Percentiles rank a stretch among this genome's conserved stretches.
Conservation (phyloP, 2,888 invertebrate genomes). For the Athalia cordata region DNA sequence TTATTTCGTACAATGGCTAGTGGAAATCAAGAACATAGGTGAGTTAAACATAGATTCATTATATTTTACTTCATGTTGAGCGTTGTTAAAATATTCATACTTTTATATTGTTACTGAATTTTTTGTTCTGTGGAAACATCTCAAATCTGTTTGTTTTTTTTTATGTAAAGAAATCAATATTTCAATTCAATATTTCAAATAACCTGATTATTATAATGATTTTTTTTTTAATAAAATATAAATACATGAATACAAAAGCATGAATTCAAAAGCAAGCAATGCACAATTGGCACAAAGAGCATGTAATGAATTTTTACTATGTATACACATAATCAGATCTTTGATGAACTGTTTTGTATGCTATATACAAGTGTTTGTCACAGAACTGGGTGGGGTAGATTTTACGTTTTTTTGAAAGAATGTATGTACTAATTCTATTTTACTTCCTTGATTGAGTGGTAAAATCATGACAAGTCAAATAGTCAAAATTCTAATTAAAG, state of each 20-base stretch:
- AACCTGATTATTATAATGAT: not conserved
- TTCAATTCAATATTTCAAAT: not conserved
- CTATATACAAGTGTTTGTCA: too few species aligned
- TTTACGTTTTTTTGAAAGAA: too few species aligned
- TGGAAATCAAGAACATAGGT: slow-evolving; percentile 66
- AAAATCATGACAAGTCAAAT: too few species aligned
- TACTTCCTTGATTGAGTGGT: too few species aligned
- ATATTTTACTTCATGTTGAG: not conserved
- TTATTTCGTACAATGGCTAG: slow-evolving; percentile 65
- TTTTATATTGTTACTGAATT: not conserved
- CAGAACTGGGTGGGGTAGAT: too few species aligned
- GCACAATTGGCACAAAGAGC: too few species aligned
- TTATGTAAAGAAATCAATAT: not conserved
- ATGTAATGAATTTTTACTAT: too few species aligned
- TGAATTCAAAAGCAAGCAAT: too few species aligned
- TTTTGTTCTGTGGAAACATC: not conserved
- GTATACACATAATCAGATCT: too few species aligned
- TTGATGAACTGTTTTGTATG: too few species aligned
- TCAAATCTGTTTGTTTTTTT: not conserved
- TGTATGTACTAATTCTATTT: too few species aligned
- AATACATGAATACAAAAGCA: not conserved
- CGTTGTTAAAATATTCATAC: not conserved
- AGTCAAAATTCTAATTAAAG: too few species aligned
- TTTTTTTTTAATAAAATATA: not conserved
- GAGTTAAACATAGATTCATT: slow-evolving; percentile 47